Conservation (phyloP, 2,113 vertebrate genomes). For the Phaetusa simplex region DNA sequence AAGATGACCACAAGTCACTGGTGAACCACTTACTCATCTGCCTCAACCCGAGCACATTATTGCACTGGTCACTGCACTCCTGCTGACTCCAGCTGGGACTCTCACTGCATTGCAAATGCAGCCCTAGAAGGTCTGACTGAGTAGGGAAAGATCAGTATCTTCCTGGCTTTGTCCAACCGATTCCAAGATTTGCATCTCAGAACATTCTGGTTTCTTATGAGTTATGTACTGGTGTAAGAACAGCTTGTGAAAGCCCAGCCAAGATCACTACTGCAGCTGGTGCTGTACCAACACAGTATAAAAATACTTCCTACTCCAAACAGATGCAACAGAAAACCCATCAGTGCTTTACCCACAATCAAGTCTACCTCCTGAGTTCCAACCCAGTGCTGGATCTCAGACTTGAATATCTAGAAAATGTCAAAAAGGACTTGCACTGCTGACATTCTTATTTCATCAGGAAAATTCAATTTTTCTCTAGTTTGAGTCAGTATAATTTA, state of each 20-base stretch:
- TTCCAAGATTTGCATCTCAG: no score
- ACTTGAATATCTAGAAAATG: not conserved
- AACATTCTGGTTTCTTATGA: not conserved
- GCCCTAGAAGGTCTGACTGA: not conserved
- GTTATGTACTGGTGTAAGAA: not conserved
- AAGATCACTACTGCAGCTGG: not conserved
- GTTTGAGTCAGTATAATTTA: not conserved
- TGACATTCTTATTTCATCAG: not conserved
- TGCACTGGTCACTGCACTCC: no score
- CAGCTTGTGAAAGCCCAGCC: not conserved
- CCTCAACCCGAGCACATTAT: not conserved
- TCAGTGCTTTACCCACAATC: fast-evolving
- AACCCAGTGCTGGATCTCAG: not conserved
- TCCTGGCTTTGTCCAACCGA: not conserved
- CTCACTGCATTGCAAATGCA: not conserved
- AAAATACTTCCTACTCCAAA: not conserved
- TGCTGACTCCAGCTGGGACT: not conserved
- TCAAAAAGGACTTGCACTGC: not conserved
- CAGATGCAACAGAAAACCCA: not conserved
- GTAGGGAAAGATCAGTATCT: fast-evolving
- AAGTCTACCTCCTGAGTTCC: not conserved
- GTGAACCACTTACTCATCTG: not conserved
- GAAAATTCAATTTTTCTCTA: not conserved
- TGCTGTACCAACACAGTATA: not conserved
- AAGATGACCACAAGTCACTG: not conserved